Percentiles rank a stretch among this genome's conserved stretches.
Conservation (phyloP, 1,140 invertebrate species). For the Aleiodes sp. region DNA sequence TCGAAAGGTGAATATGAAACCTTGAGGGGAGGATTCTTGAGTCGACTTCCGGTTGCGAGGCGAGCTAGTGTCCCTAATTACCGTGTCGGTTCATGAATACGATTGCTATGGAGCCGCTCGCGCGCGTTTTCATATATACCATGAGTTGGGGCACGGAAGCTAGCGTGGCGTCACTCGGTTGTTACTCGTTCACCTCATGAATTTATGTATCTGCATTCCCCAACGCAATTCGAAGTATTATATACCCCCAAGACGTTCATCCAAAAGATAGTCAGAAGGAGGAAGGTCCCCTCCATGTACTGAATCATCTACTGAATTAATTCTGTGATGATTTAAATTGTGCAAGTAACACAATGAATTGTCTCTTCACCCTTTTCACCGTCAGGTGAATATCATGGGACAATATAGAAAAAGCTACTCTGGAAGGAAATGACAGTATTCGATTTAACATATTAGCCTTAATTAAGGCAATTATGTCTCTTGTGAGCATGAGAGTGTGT, state of each 20-base stretch:
- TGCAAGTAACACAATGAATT: neutral
- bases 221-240: conserved; percentile 45
- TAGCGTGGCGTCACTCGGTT: conserved; percentile 66
- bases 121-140: conserved; percentile 20
- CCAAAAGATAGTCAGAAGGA: neutral
- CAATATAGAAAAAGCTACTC: neutral
- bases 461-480: conserved; percentile 67
- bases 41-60: conserved; percentile 64
- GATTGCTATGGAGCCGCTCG: conserved; percentile 52
- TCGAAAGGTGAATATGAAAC: conserved; percentile 34
- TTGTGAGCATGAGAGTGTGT: conserved; percentile 65
- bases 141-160: conserved; percentile 58
- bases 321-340: neutral
- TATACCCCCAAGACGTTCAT: neutral
- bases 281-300: too few species aligned
- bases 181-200: conserved; percentile 62
- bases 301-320: neutral
- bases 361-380: neutral
- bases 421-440: conserved; percentile 53
- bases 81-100: conserved; percentile 68
- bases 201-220: conserved; percentile 67
- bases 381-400: neutral
- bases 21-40: conserved; percentile 58
- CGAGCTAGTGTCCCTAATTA: conserved; percentile 67
- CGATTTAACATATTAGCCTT: conserved; percentile 67